phyloP scores from a whole-genome alignment of 1,140 invertebrate genomes.

The Diprion similis region DNA sequence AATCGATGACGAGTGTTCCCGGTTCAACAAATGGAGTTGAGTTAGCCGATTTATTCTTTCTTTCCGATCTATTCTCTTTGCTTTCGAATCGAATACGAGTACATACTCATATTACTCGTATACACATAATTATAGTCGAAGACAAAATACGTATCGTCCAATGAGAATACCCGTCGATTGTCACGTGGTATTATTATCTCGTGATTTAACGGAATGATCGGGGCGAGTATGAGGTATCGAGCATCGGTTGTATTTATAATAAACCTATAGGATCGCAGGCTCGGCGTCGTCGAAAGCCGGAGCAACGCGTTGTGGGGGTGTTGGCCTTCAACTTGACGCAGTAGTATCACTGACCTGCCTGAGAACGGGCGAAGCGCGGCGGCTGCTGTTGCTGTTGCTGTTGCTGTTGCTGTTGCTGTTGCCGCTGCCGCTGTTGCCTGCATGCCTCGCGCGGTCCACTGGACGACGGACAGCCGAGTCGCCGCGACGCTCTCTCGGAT shows the following conservation, averaged over 20 bases:
- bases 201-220: too few relatives aligned
- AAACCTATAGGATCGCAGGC: background rate
- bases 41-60: too few relatives aligned
- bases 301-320: constrained; percentile 63
- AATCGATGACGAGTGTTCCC: too few relatives aligned
- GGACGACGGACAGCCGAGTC: constrained; percentile 15
- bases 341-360: constrained; percentile 65
- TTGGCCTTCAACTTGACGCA: constrained; percentile 65
- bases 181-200: too few relatives aligned
- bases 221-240: too few relatives aligned
- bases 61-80: too few relatives aligned
- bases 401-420: constrained; percentile 21
- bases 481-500: constrained; percentile 1
- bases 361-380: constrained; percentile 44
- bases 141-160: too few relatives aligned
- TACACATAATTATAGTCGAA: too few relatives aligned
- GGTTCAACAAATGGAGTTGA: too few relatives aligned
- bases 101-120: too few relatives aligned
- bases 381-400: constrained; percentile 33
- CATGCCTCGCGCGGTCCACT: constrained; percentile 20
- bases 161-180: too few relatives aligned
- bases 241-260: background rate
- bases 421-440: constrained; percentile 15
- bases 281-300: background rate
- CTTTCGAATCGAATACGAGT: too few relatives aligned